Evolutionary conservation across 2,797 vertebrate species (phyloP).

Genomic region (Sorex maritimensis): DNA sequence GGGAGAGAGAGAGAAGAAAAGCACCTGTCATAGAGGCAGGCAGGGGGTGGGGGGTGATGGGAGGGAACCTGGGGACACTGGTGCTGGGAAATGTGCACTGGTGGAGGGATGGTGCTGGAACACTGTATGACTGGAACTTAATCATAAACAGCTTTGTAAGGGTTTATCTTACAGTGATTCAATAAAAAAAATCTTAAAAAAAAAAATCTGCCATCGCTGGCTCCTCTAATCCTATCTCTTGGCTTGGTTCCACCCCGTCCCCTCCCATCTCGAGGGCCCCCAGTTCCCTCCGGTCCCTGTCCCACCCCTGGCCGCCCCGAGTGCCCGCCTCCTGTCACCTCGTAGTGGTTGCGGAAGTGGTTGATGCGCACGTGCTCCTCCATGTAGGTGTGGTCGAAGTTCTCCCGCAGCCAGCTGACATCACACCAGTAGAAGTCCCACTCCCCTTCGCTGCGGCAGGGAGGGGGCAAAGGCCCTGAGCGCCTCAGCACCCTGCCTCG

Average conservation of each 20-base stretch:
- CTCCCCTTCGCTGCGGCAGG: slow-evolving; percentile 92
- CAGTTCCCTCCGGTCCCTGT: neutral
- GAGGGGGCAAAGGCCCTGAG: neutral
- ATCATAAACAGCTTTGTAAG: too few relatives aligned
- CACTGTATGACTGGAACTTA: too few relatives aligned
- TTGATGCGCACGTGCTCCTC: slow-evolving; percentile 95
- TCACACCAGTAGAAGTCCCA: slow-evolving; percentile 98
- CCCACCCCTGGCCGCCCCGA: neutral
- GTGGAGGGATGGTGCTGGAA: too few relatives aligned
- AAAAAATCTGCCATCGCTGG: neutral
- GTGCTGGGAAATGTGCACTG: too few relatives aligned
- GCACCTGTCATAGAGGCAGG: too few relatives aligned
- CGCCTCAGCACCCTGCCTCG: neutral
- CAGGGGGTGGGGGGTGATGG: too few relatives aligned
- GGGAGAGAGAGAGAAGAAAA: too few relatives aligned
- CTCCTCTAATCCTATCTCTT: neutral
- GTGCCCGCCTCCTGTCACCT: slow-evolving; percentile 89
- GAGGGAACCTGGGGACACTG: too few relatives aligned
- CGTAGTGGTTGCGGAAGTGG: slow-evolving; percentile 97
- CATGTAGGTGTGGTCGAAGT: slow-evolving; percentile 95
- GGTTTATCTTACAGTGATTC: too few relatives aligned
- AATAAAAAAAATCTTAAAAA: neutral
- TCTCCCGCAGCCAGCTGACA: slow-evolving; percentile 95
- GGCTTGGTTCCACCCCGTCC: neutral
- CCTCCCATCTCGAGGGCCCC: neutral